Conservation (phyloP, 2,797 vertebrate species). For the Enteromius treurensis region DNA sequence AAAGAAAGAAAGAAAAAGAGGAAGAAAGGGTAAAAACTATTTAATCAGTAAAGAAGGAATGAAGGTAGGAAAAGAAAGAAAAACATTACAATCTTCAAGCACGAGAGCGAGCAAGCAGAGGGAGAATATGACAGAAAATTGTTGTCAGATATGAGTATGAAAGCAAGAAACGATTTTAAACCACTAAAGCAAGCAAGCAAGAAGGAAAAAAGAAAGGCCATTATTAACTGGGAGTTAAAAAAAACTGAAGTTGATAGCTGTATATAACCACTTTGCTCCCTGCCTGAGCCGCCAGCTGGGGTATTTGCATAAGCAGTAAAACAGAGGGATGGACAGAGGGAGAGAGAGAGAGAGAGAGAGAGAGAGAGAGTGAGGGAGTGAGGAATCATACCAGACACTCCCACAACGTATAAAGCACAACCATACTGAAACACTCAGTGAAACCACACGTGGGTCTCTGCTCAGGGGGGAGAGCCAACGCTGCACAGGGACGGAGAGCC, state of each 20-base stretch:
- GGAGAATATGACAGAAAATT: neutral
- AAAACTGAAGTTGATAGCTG: conserved; percentile 36
- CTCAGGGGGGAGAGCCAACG: conserved; percentile 45
- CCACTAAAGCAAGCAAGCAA: neutral
- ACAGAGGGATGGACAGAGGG: conserved; percentile 48
- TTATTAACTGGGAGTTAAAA: conserved; percentile 52
- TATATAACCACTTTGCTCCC: conserved; percentile 50
- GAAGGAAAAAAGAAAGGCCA: neutral
- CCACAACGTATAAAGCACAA: conserved; percentile 68
- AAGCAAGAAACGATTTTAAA: conserved; percentile 19
- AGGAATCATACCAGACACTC: conserved; percentile 61
- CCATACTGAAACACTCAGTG: conserved; percentile 61
- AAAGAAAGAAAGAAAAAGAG: neutral
- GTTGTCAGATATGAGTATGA: neutral
- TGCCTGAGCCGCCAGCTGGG: conserved; percentile 57
- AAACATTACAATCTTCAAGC: neutral
- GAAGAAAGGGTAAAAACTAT: neutral
- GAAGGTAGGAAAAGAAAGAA: neutral
- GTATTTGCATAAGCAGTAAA: conserved; percentile 63
- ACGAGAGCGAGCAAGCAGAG: neutral
- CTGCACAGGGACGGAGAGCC: conserved; percentile 44
- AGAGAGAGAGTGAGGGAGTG: conserved; percentile 25
- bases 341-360: neutral
- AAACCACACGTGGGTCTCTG: conserved; percentile 67
- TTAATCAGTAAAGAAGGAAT: neutral